These are phyloP conservation scores for Ibidorhyncha struthersii DNA, from an alignment of 2,113 vertebrate species.

Conservation along the genomic window DNA sequence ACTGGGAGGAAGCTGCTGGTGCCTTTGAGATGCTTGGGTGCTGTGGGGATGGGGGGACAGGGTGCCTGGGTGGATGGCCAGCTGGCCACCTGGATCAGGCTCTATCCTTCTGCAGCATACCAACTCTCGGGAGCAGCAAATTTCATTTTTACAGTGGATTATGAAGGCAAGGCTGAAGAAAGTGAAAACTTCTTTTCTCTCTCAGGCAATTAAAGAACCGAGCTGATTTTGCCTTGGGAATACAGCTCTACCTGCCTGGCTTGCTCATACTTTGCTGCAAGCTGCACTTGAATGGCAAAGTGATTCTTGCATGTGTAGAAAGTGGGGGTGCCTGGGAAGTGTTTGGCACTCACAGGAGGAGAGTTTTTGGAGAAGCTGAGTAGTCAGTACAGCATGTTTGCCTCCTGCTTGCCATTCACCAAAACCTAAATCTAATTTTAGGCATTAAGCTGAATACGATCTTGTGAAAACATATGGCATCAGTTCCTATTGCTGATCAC, in stretches of 20 bases:
- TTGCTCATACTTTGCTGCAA: not conserved
- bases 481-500: not conserved
- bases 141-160: not conserved
- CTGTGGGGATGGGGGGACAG: not conserved
- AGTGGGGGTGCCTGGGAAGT: not conserved
- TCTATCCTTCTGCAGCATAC: not conserved
- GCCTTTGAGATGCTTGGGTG: not conserved
- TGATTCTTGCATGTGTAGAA: not conserved
- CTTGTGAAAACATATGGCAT: not conserved
- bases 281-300: not conserved
- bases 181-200: not conserved
- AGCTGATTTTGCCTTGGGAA: not conserved
- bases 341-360: not conserved
- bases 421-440: not conserved
- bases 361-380: not conserved
- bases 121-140: not conserved
- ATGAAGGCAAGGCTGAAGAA: not conserved
- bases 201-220: not conserved
- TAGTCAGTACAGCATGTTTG: not conserved
- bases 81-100: not conserved
- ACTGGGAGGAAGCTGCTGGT: not conserved
- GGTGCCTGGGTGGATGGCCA: not conserved
- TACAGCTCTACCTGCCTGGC: not conserved
- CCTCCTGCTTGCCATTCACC: not conserved
- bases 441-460: not conserved